Percentiles rank a stretch among this genome's conserved stretches.
Evolutionary conservation across 2,888 invertebrate genomes (phyloP).

Genomic region (Cryptocephalus primarius): DNA sequence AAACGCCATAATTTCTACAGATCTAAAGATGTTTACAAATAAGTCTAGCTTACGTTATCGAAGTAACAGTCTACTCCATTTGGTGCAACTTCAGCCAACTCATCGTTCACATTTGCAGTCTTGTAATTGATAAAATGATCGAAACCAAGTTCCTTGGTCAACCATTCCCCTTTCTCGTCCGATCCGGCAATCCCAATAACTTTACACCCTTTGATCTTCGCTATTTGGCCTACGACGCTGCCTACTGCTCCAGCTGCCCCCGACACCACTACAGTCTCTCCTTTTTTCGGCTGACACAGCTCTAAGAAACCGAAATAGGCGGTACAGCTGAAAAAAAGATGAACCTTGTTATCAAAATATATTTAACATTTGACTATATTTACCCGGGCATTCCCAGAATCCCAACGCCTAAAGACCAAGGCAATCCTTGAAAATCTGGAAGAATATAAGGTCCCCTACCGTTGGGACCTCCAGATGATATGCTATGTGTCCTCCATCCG

Average conservation of each 20-base stretch:
- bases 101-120: conserved; percentile 41
- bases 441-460: conserved; percentile 36
- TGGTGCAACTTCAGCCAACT: conserved; percentile 51
- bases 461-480: not conserved
- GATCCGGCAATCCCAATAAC: conserved; percentile 64
- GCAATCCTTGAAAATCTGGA: conserved; percentile 47
- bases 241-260: conserved; percentile 74
- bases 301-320: conserved; percentile 67
- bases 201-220: conserved; percentile 55
- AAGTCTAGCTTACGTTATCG: conserved; percentile 51
- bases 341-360: not conserved
- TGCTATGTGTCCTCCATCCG: not conserved
- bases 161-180: conserved; percentile 58
- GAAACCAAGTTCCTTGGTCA: conserved; percentile 52
- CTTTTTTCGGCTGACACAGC: conserved; percentile 56
- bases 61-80: conserved; percentile 65
- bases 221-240: conserved; percentile 67
- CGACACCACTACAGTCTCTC: conserved; percentile 63
- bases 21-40: no score
- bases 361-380: no score
- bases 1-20: conserved; percentile 2
- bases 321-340: conserved; percentile 44
- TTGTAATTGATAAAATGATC: conserved; percentile 65
- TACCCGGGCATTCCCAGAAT: conserved; percentile 63
- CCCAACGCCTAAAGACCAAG: conserved; percentile 52